Base-by-base conservation (phyloP, 2,888 invertebrate genomes). In the Hofmannophila pseudospretella region DNA sequence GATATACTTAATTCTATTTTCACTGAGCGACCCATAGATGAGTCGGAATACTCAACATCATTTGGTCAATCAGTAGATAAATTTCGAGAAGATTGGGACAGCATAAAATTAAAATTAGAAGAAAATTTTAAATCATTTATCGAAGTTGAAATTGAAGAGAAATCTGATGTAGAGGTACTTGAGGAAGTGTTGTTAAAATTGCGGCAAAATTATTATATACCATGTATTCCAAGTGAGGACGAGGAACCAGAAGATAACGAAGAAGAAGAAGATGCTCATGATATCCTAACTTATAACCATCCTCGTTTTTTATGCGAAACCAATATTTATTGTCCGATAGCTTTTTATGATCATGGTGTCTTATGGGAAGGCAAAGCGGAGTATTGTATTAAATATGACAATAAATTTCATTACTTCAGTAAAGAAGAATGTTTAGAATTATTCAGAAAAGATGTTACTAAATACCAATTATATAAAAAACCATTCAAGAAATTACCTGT, bases 291-390 rank as follows among this genome's bases (percentile, higher is more conserved):
- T 2, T 62, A 61, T 42, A 84, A 81, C 46, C 61, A 71, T 34
- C 38, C 64, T 26, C 60, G 79, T 34, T 71, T 71, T 39, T 79
- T 89, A 36, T 89, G 92, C n/a, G 89, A 90, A 58, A 90, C 89
- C 1, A 75, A 73, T 43, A 52, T 78, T 48, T 92, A 88, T 52
- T 92, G 92, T 54, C 92, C 92, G 0, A 82, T 92, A 20, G 75
- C 89, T n/a, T 88, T 85, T 53, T 67, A 71, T 37, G 73, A 89
- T 26, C 58, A 89, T 47, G 74, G 81, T 27, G 73, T 90, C 7
- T 58, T 92, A 11, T 89, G 91, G 89, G 86, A 82, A 66, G 92
- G 92, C n/a, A 90, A 89, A 60, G 67, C 85, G 28, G 84, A 90
- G 38, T 88, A 81, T 49, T 62, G 78, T 11, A 72, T 81, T 0